Evolutionary conservation across 2,797 vertebrate genomes (phyloP).

Genomic region (Dipus sagitta): DNA sequence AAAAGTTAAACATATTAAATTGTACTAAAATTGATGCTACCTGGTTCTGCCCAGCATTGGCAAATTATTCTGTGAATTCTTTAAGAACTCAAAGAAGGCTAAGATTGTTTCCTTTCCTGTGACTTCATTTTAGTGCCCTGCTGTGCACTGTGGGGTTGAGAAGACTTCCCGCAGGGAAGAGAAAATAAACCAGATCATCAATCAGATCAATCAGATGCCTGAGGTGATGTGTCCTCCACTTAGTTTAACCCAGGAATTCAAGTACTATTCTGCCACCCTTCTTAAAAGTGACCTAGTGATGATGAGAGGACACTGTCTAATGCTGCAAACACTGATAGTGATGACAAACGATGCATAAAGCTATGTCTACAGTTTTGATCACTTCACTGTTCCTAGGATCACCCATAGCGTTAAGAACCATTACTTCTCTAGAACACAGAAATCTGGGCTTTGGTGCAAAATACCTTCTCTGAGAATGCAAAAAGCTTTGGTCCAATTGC

Average conservation of each 20-base stretch:
- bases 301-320: neutral
- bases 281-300: neutral
- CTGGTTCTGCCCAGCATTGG: neutral
- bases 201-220: slow-evolving; percentile 68
- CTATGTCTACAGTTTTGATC: neutral
- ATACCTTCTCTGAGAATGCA: neutral
- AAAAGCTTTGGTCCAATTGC: neutral
- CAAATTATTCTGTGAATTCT: slow-evolving; percentile 45
- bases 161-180: neutral
- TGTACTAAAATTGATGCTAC: slow-evolving; percentile 33
- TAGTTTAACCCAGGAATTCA: slow-evolving; percentile 33
- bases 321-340: neutral
- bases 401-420: slow-evolving; percentile 7
- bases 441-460: slow-evolving; percentile 25
- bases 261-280: slow-evolving; percentile 22
- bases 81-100: slow-evolving; percentile 60
- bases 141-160: slow-evolving; percentile 52
- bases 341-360: neutral
- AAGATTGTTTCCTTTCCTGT: slow-evolving; percentile 73
- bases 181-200: slow-evolving; percentile 80
- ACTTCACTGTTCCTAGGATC: neutral
- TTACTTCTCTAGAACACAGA: neutral
- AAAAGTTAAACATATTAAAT: slow-evolving; percentile 58
- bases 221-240: no score
- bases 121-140: slow-evolving; percentile 69